Base-by-base conservation (phyloP, 2,113 vertebrate species). In the Xiphias gladius region DNA sequence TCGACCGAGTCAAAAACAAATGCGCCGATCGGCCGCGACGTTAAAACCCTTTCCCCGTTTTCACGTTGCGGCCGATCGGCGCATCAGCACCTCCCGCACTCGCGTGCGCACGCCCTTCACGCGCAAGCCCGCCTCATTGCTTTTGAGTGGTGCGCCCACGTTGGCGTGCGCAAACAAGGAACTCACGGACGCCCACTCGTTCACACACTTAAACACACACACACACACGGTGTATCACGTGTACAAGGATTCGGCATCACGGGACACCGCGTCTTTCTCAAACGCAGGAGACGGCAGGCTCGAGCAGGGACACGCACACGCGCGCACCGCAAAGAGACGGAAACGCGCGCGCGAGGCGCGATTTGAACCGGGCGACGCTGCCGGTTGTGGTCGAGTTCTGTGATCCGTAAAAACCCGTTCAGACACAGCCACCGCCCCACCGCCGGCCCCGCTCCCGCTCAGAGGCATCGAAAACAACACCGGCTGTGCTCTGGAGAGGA, bases 341-440 rank as follows among this genome's bases (percentile, higher is more conserved):
- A n/a, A n/a, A n/a, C n/a, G n/a, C n/a, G n/a, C n/a, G n/a, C n/a
- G n/a, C n/a, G n/a, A n/a, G n/a, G n/a, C n/a, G n/a, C n/a, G n/a
- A n/a, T n/a, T n/a, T n/a, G n/a, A n/a, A n/a, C n/a, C n/a, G n/a
- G n/a, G n/a, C n/a, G n/a, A n/a, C n/a, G n/a, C n/a, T n/a, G n/a
- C n/a, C n/a, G n/a, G n/a, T n/a, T n/a, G n/a, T n/a, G n/a, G 37
- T 54, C 59, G 55, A 76, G 54, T 76, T 80, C 61, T 57, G 43
- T 76, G 79, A 70, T 83, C 59, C 76, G 35, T 54, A 69, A 78
- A 84, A 79, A 58, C n/a, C 14, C 73, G 55, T 24, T 50, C 55
- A 67, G 58, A 66, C 7, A 24, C 28, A 19, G 26, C 20, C 69
- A 5, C 22, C 86, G 20, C 67, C 43, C 78, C 46, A 24, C 76